phyloP scores from a whole-genome alignment of 1,140 invertebrate species.

The Aphidius ervi region DNA sequence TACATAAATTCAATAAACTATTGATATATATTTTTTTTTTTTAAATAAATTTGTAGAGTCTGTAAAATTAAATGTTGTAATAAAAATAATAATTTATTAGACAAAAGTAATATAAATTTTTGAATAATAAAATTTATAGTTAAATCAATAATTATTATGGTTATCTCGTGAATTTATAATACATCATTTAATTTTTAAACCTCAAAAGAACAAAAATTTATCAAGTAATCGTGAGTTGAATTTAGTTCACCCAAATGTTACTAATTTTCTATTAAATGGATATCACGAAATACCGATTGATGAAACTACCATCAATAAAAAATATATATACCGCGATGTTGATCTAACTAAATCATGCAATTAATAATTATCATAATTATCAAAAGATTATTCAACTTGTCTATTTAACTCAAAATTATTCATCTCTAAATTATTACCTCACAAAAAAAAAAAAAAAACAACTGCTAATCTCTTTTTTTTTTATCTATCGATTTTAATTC shows the following conservation, averaged over 20 bases:
- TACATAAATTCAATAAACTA: too few species aligned
- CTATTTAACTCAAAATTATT: not conserved
- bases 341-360: conserved; percentile 23
- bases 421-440: not conserved
- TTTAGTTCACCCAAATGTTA: conserved; percentile 24
- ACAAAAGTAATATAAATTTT: too few species aligned
- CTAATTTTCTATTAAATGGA: conserved; percentile 28
- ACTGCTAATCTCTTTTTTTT: too few species aligned
- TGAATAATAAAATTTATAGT: too few species aligned
- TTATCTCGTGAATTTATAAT: too few species aligned
- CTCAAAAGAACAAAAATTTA: conserved; percentile 12
- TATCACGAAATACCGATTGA: conserved; percentile 23
- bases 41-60: too few species aligned
- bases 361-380: conserved; percentile 21
- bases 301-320: conserved; percentile 14
- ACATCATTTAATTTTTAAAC: not conserved
- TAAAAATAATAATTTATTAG: too few species aligned
- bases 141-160: too few species aligned
- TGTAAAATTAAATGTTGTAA: too few species aligned
- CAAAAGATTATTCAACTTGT: conserved; percentile 13
- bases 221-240: conserved; percentile 7
- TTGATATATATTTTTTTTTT: too few species aligned
- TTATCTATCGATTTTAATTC: too few species aligned
- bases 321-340: conserved; percentile 1
- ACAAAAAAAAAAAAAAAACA: too few species aligned